Conservation (phyloP, 1,140 invertebrate species). For the Polypedilum vanderplanki region DNA sequence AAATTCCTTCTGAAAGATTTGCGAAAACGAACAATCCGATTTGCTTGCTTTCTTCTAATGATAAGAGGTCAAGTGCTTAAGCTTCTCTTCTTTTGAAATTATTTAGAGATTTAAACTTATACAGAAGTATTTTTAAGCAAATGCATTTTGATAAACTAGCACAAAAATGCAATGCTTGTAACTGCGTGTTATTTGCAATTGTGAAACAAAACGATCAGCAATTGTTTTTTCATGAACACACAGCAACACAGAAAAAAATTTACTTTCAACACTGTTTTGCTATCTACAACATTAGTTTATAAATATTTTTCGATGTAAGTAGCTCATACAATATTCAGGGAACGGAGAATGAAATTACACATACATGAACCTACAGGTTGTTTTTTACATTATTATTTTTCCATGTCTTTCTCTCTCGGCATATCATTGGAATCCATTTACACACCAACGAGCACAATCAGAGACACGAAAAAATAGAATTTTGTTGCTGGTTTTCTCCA, state of each 20-base stretch:
- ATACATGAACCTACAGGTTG: neutral
- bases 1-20: neutral
- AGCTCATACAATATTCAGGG: constrained; percentile 17
- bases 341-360: neutral
- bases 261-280: no score
- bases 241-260: no score
- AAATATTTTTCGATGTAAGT: neutral
- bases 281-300: no score
- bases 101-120: no score
- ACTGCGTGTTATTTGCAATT: constrained; percentile 5
- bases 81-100: neutral
- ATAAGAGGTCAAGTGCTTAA: constrained; percentile 26
- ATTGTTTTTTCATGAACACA: neutral
- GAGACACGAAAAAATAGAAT: neutral
- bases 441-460: constrained; percentile 16
- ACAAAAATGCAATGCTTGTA: neutral
- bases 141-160: no score
- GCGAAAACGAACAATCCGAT: neutral
- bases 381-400: neutral
- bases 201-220: constrained; percentile 11
- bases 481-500: neutral
- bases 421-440: constrained; percentile 19
- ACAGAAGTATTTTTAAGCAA: no score
- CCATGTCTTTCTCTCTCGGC: neutral
- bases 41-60: neutral